Conservation (phyloP, 1,140 invertebrate species). For the Drosophila parabipectinata region DNA sequence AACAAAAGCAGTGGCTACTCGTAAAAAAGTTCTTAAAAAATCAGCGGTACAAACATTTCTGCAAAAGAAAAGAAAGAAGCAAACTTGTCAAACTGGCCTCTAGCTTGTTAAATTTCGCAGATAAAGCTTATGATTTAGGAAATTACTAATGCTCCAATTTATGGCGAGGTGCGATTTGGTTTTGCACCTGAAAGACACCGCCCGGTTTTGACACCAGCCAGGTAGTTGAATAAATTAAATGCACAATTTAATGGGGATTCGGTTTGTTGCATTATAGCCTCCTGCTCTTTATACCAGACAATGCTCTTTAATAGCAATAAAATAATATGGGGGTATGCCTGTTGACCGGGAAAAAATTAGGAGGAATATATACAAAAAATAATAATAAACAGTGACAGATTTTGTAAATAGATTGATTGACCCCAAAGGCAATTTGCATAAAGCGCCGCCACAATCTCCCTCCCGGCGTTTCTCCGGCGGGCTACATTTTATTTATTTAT, state of each 20-base stretch:
- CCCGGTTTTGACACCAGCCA: constrained; percentile 21
- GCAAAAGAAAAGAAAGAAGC: constrained; percentile 63
- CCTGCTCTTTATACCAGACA: constrained; percentile 14
- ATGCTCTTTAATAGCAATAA: constrained; percentile 22
- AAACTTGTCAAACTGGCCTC: constrained; percentile 55
- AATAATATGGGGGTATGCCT: constrained; percentile 24
- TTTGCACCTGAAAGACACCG: constrained; percentile 56
- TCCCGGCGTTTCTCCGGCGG: constrained; percentile 22
- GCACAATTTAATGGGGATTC: constrained; percentile 27
- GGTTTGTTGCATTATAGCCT: neutral
- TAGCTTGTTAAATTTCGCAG: constrained; percentile 48
- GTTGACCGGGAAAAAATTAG: neutral
- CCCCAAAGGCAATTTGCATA: constrained; percentile 65
- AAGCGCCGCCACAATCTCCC: constrained; percentile 46
- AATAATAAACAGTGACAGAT: constrained; percentile 39
- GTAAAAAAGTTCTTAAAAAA: constrained; percentile 57
- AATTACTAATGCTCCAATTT: constrained; percentile 73
- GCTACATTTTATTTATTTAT: constrained; percentile 71
- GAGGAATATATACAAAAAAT: constrained; percentile 19
- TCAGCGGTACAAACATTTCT: constrained; percentile 64
- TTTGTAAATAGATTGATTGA: constrained; percentile 70
- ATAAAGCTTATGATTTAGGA: constrained; percentile 65
- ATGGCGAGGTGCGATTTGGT: constrained; percentile 53
- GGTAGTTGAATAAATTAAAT: constrained; percentile 46
- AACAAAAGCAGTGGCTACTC: constrained; percentile 36